Base-by-base conservation (phyloP, 2,113 vertebrate genomes). In the Sceloporus undulatus region DNA sequence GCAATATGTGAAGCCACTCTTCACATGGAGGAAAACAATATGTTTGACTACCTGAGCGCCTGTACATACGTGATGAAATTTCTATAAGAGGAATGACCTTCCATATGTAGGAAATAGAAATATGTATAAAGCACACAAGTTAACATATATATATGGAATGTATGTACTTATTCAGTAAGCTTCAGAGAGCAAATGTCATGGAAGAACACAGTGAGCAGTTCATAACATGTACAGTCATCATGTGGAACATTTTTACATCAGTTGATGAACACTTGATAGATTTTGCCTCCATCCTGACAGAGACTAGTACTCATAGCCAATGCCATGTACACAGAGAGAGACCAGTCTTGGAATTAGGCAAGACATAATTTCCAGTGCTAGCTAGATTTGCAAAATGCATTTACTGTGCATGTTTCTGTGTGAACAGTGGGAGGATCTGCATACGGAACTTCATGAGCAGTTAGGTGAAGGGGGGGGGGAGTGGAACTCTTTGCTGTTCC, bases 1-100 rank as follows among this genome's bases (percentile, higher is more conserved):
- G 77, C 42, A 71, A 27, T 82, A 90, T 84, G 87, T 91, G 86
- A 89, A 93, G 90, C 14, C 6, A 66, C 77, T 95, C 93, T 94
- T 73, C n/a, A n/a, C n/a, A 38, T 40, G 40, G 7, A 16, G 84
- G 75, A 13, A 87, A 88, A 3, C 7, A 21, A 23, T 77, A 70
- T 66, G 87, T 95, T 85, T 91, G 0, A 91, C 66, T 91, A 84
- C 78, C 83, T 83, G 86, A 92, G 42, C 18, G 3, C 29, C 1
- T 62, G 29, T 48, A 42, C 54, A 21, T 38, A 29, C 9, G 65
- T 48, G 25, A 23, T 65, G 29, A 82, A 82, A 82, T 82, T n/a
- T 16, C 19, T 40, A 29, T 62, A 62, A 62, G 11, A 66, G 5
- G 25, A 9, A 66, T 62, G 29, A 23, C 48, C 6, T 66, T 83